phyloP scores from a whole-genome alignment of 1,140 invertebrate species.

The Drosophila mojavensis region DNA sequence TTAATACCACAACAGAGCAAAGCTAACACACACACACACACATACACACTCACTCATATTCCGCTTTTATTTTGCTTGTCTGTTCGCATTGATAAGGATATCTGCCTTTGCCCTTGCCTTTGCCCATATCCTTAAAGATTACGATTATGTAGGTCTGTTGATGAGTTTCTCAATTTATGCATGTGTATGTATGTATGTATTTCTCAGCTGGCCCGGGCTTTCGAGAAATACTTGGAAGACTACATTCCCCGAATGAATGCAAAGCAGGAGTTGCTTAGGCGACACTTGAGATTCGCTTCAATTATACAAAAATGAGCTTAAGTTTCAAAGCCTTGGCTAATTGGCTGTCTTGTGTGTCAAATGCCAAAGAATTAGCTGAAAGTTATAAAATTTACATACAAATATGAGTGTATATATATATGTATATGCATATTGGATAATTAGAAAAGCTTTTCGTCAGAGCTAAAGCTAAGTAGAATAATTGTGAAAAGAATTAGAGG shows the following conservation, averaged over 20 bases:
- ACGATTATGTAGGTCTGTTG: constrained; percentile 24
- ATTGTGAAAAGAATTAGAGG: no score
- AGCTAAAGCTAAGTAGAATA: no score
- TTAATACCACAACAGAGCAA: constrained; percentile 58
- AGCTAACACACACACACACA: constrained; percentile 5
- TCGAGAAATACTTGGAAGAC: not conserved
- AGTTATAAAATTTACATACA: not conserved
- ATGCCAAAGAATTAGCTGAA: no score
- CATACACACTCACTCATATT: not conserved
- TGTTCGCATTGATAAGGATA: constrained; percentile 22
- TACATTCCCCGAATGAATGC: not conserved
- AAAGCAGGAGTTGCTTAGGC: not conserved
- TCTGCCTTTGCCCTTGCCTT: not conserved
- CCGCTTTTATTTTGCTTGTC: constrained; percentile 23
- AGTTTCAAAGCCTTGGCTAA: not conserved
- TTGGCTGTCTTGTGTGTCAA: not conserved
- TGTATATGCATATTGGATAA: no score
- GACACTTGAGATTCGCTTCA: not conserved
- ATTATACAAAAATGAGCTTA: not conserved
- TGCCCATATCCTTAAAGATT: constrained; percentile 15
- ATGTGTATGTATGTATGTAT: constrained; percentile 1
- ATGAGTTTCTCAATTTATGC: constrained; percentile 29
- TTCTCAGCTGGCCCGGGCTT: not conserved
- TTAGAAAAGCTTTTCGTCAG: no score
- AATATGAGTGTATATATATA: no score